phyloP scores from a whole-genome alignment of 2,113 vertebrate genomes.

The Camarhynchus parvulus region DNA sequence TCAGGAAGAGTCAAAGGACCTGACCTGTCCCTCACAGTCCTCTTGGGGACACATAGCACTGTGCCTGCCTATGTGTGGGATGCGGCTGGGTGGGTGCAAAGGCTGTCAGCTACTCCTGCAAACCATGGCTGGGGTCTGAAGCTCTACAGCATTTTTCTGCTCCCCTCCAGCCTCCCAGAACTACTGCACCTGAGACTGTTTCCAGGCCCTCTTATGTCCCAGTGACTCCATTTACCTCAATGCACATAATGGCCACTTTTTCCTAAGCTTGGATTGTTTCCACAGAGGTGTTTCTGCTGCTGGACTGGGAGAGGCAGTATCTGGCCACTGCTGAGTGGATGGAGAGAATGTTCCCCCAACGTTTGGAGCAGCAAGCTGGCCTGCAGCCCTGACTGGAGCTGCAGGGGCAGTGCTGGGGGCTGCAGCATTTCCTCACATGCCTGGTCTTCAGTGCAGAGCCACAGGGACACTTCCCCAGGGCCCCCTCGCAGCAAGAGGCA shows the following conservation, averaged over 20 bases:
- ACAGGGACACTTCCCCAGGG: not conserved
- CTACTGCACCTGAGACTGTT: not conserved
- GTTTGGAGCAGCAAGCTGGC: not conserved
- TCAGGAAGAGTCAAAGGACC: not conserved
- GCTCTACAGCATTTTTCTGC: not conserved
- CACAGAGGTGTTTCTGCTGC: not conserved
- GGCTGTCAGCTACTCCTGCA: not conserved
- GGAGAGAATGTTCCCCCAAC: accelerated
- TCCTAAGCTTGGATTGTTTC: not conserved
- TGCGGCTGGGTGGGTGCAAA: not conserved
- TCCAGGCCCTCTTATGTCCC: not conserved
- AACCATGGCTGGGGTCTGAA: accelerated
- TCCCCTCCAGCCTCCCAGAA: not conserved
- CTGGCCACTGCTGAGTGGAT: not conserved
- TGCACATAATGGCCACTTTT: not conserved
- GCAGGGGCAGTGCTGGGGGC: not conserved
- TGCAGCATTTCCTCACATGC: not conserved
- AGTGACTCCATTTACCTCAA: not conserved
- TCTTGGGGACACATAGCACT: not conserved
- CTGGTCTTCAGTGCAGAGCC: not conserved
- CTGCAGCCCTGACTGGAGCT: not conserved
- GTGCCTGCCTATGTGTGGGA: accelerated
- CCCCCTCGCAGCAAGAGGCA: accelerated
- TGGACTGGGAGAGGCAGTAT: not conserved
- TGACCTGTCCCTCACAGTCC: not conserved